Conservation (phyloP, 2,113 vertebrate species). For the Ia io region DNA sequence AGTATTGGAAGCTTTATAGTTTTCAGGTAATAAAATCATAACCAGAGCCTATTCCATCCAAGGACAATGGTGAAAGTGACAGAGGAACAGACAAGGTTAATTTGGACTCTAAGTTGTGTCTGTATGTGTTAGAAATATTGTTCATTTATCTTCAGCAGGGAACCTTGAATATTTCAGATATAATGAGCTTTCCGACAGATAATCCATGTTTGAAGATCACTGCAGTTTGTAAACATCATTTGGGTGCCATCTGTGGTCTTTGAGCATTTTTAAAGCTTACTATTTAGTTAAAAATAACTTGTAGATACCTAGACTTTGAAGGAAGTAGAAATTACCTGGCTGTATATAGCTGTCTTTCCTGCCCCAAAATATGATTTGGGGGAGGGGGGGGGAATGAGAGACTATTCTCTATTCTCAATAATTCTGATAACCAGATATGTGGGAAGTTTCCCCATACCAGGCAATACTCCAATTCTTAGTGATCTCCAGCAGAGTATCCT, state of each 20-base stretch:
- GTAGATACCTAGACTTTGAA: background rate
- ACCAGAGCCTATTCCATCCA: background rate
- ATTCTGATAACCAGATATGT: background rate
- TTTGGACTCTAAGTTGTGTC: background rate
- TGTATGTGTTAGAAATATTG: background rate
- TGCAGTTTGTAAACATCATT: background rate
- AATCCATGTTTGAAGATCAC: background rate
- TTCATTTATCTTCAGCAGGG: background rate
- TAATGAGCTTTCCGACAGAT: background rate
- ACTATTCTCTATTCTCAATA: background rate
- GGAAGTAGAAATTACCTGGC: background rate
- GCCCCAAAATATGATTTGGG: background rate
- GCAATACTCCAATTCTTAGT: background rate
- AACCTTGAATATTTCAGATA: background rate
- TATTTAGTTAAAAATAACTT: background rate
- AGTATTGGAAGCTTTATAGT: background rate
- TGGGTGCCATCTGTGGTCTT: background rate
- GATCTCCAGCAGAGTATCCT: background rate
- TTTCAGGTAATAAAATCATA: constrained; percentile 40
- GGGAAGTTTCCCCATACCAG: background rate
- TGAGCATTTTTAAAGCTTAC: background rate
- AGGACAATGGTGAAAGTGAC: background rate
- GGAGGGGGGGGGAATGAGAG: accelerated
- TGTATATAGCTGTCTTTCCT: background rate
- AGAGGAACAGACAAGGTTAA: background rate